These are phyloP conservation scores for Crotalus viridis DNA, from an alignment of 2,113 vertebrate genomes.

Conservation along the genomic window DNA sequence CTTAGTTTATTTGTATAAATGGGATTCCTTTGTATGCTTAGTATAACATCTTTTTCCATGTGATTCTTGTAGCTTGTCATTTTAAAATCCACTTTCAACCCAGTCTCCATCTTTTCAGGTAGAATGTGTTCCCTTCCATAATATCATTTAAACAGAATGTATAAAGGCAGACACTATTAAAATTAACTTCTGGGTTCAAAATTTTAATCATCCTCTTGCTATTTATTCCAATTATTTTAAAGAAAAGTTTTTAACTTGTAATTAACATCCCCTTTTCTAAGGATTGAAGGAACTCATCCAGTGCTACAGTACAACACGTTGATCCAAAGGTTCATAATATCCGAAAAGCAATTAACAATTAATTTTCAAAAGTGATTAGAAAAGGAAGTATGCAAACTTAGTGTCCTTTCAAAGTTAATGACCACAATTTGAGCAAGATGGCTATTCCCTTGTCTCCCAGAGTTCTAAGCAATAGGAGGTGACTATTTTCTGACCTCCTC, in stretches of 20 bases:
- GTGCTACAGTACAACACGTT: not conserved
- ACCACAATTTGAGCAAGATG: not conserved
- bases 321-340: not conserved
- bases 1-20: not conserved
- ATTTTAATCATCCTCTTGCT: not conserved
- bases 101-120: not conserved
- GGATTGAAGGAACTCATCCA: not conserved
- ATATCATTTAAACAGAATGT: not conserved
- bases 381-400: not conserved
- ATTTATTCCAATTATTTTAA: not conserved
- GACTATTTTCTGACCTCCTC: no score
- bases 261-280: not conserved
- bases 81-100: not conserved
- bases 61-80: not conserved
- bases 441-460: not conserved
- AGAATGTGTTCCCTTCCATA: not conserved
- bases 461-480: not conserved
- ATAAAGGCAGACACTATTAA: not conserved
- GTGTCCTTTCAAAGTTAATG: not conserved
- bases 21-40: not conserved
- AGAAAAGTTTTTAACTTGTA: not conserved
- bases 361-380: not conserved
- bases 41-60: not conserved
- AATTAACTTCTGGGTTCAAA: not conserved
- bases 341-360: not conserved